phyloP scores from a whole-genome alignment of 1,140 invertebrate species.

The Drosophila asahinai region DNA sequence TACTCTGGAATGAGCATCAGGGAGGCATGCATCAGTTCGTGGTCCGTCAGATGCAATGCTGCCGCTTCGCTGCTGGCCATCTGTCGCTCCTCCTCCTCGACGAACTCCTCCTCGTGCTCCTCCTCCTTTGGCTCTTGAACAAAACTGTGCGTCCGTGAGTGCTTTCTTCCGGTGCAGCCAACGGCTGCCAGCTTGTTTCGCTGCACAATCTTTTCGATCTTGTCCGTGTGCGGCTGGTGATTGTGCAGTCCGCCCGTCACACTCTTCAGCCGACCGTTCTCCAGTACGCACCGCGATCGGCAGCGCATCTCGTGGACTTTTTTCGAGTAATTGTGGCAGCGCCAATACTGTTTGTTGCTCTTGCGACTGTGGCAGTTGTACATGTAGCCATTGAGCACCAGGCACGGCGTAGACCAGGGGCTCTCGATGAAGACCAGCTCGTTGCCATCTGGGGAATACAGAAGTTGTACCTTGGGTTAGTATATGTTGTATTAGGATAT shows the following conservation, averaged over 20 bases:
- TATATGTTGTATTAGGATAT: not conserved
- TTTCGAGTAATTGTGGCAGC: constrained; percentile 85
- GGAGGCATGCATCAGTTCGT: constrained; percentile 67
- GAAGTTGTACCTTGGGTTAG: constrained; percentile 22
- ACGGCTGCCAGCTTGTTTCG: constrained; percentile 68
- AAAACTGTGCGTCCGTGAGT: constrained; percentile 35
- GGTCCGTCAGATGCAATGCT: constrained; percentile 62
- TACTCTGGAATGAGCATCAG: constrained; percentile 73
- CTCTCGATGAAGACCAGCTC: constrained; percentile 79
- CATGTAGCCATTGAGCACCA: constrained; percentile 79
- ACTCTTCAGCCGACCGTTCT: constrained; percentile 72
- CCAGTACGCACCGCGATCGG: constrained; percentile 81
- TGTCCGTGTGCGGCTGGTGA: constrained; percentile 84
- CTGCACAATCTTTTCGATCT: constrained; percentile 80
- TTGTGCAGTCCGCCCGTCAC: constrained; percentile 80
- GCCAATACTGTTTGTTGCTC: constrained; percentile 83
- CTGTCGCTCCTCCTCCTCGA: constrained; percentile 22
- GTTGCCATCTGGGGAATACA: constrained; percentile 40
- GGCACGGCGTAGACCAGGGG: constrained; percentile 83
- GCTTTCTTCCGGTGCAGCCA: constrained; percentile 36
- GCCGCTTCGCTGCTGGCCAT: constrained; percentile 37
- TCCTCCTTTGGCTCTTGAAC: constrained; percentile 40
- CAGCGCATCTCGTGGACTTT: constrained; percentile 75
- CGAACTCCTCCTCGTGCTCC: constrained; percentile 18
- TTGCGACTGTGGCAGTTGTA: constrained; percentile 84